Base-by-base conservation (phyloP, 1,140 invertebrate genomes). In the Drosophila navojoa region DNA sequence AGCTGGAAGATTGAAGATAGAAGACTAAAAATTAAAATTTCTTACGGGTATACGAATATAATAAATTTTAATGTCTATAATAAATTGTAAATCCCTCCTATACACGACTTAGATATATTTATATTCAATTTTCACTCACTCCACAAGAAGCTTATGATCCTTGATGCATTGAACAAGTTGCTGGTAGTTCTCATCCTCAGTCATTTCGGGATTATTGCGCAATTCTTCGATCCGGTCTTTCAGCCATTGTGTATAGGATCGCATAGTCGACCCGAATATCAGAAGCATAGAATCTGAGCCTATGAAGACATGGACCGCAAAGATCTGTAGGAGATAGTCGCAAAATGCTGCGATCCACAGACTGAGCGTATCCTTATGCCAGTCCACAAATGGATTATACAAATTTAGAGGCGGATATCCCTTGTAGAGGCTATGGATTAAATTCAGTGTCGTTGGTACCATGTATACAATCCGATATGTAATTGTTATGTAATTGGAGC, bases 341-440 rank as follows among this genome's bases (percentile, higher is more conserved):
- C 69, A 38, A 0, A 58, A 0, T 0, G 63, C 59, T 5, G 63
- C 59, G 0, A 60, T 19, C 81, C 70, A 81, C 4, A 85, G 35
- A 19, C 52, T 77, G 0, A 0, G 1, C 0, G 45, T 40, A n/a
- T 75, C 66, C 9, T 49, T 27, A 0, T 25, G 62, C 67, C 63
- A 85, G 13, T 85, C 63, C 7, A 86, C n/a, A 3, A 76, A 55
- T 0, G 81, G 81, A 40, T 80, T 76, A 4, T 72, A 85, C 2
- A 81, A 54, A 4, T 63, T 60, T 40, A 71, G 81, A 0, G 81
- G 77, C 0, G 15, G 35, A 25, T 45, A 52, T 3, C 49, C 50
- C 0, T 47, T 4, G 5, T 25, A 32, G 3, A 52, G n/a, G 25
- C 22, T 25, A 25, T 9, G 45, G 29, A 3, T 53, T 22, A 11